Evolutionary conservation across 2,888 invertebrate genomes (phyloP).

Genomic region (Pyrrhosoma nymphula): DNA sequence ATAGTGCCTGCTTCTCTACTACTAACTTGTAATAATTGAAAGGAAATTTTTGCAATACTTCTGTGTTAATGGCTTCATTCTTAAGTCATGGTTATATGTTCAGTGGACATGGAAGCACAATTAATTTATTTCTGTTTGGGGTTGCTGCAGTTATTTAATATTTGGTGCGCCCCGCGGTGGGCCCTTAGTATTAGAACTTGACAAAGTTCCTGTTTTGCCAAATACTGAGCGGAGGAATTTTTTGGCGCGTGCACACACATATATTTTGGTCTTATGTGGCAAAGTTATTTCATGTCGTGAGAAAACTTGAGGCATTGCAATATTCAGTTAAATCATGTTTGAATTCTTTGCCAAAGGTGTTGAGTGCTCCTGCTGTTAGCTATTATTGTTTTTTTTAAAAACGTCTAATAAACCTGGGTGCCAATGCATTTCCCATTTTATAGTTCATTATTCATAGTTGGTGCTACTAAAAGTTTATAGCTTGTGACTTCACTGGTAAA

Average conservation of each 20-base stretch:
- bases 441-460: slow-evolving; percentile 42
- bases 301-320: background rate
- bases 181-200: slow-evolving; percentile 5
- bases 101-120: slow-evolving; percentile 50
- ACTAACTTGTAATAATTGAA: slow-evolving; percentile 1
- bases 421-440: background rate
- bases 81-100: background rate
- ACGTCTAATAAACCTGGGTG: background rate
- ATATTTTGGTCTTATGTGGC: background rate
- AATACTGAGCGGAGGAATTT: background rate
- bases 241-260: background rate
- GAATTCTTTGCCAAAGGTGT: slow-evolving; percentile 20
- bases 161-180: slow-evolving; percentile 21
- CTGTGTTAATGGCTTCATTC: slow-evolving; percentile 33
- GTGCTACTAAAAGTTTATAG: slow-evolving; percentile 55
- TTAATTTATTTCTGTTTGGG: slow-evolving; percentile 42
- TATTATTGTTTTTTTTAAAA: background rate
- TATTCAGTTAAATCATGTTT: background rate
- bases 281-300: background rate
- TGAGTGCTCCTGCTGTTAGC: slow-evolving; percentile 25
- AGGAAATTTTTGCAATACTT: slow-evolving; percentile 15
- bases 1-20: slow-evolving; percentile 63
- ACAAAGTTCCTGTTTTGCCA: slow-evolving; percentile 29
- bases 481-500: background rate
- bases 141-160: background rate